Evolutionary conservation across 2,113 vertebrate genomes (phyloP), one percentile per base, ranked within the genome.

Genomic region (Barbus barbus): DNA sequence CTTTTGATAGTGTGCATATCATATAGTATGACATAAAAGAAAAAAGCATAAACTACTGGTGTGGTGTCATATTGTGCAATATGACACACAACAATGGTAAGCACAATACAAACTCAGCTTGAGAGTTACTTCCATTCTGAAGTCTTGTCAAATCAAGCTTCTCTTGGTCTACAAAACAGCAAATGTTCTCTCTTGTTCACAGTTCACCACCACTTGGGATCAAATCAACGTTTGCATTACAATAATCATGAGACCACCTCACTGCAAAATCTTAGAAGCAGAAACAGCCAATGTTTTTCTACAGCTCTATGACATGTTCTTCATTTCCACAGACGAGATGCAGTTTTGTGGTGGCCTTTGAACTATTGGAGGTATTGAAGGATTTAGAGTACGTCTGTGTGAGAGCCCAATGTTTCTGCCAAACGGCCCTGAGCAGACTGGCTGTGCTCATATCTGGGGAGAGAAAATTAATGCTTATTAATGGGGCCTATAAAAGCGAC

Each of bases 401-500:
- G 41, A 82, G 44, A 85, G 61, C 65, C 38, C 36, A 22, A 80
- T 83, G 71, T 86, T 73, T 67, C 53, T 90, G 85, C 89, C 86
- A 87, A 84, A 84, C 86, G 83, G 80, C 85, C 85, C 67, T 83
- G 82, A 87, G 86, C 89, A 82, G 84, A 60, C 87, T 81, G 87
- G 82, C 87, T 90, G 86, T 79, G 56, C 84, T 87, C 53, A 41
- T 88, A 84, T 84, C 74, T 85, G 80, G 83, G 85, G 86, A 92
- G 91, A 89, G 86, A 87, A 90, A 94, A 92, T 92, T 94, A 94
- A 94, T 94, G 91, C 88, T 87, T 94, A 94, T 94, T 94, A 95
- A 95, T 94, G 92, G 91, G 44, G 74, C 92, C 93, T 89, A 91
- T 95, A 93, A 99, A 98, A 98, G 94, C 85, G 95, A 95, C 96